phyloP scores from a whole-genome alignment of 37 sponge, comb jelly and placozoan species.

The Trichoplax adhaerens region DNA sequence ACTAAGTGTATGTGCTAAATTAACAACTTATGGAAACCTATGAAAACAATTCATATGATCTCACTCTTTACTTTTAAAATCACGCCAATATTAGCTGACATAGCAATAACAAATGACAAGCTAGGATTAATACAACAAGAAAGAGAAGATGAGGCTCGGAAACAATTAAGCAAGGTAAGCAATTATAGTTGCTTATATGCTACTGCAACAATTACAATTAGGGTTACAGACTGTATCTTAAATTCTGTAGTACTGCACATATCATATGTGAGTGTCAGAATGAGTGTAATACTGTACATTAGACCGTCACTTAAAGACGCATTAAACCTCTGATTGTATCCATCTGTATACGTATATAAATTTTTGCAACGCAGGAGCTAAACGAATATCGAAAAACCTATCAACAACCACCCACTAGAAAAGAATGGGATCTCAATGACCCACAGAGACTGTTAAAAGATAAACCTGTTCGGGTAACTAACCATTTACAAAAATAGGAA shows the following conservation, averaged over 20 bases:
- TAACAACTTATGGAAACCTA: neutral
- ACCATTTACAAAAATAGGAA: too few relatives aligned
- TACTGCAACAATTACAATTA: neutral
- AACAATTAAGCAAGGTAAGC: slow-evolving; percentile 30
- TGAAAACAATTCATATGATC: neutral
- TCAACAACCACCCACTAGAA: slow-evolving; percentile 48
- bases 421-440: slow-evolving; percentile 88
- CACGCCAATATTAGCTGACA: slow-evolving; percentile 19
- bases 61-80: neutral
- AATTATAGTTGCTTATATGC: neutral
- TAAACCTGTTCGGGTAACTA: slow-evolving; percentile 55
- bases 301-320: too few relatives aligned
- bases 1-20: neutral
- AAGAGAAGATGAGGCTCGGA: slow-evolving; percentile 37
- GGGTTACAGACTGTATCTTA: neutral
- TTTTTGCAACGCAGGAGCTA: slow-evolving; percentile 16
- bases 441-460: slow-evolving; percentile 81
- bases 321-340: too few relatives aligned
- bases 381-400: slow-evolving; percentile 58
- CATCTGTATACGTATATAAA: neutral
- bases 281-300: neutral
- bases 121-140: slow-evolving; percentile 45
- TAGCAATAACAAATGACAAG: slow-evolving; percentile 58
- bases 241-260: neutral
- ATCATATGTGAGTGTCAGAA: neutral